phyloP scores from a whole-genome alignment of 2,113 vertebrate species.

The Cinclus cinclus region DNA sequence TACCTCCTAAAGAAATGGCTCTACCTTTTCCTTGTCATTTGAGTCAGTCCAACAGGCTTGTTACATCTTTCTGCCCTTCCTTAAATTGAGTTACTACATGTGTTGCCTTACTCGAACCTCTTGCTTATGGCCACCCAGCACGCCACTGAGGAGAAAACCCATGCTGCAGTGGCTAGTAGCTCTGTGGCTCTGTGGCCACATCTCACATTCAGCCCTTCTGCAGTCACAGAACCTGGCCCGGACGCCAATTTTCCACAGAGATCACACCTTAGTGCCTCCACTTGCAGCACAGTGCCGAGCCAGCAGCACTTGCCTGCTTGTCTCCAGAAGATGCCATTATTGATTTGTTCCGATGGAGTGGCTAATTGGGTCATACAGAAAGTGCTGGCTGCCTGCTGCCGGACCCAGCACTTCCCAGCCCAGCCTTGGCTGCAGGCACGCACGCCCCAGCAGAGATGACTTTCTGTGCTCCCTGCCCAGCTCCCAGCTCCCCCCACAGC shows the following conservation, averaged over 20 bases:
- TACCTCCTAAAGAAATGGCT: background rate
- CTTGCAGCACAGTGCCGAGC: background rate
- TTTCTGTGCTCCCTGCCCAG: rapidly evolving
- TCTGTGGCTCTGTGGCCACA: background rate
- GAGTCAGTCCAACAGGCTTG: background rate
- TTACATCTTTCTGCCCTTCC: background rate
- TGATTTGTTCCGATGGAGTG: conserved; percentile 54
- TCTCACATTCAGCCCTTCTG: background rate
- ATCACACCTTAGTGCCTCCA: background rate
- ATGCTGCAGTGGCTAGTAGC: rapidly evolving
- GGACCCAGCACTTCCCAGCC: background rate
- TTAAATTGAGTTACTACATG: background rate
- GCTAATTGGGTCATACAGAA: conserved; percentile 63
- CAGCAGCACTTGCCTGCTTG: conserved; percentile 20
- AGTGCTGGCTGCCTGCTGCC: conserved; percentile 35
- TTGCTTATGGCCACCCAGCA: background rate
- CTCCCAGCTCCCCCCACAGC: background rate
- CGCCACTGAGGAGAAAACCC: background rate
- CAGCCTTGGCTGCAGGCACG: background rate
- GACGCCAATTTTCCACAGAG: rapidly evolving
- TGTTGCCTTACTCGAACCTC: background rate
- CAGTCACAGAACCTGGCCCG: rapidly evolving
- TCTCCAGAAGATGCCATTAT: conserved; percentile 49
- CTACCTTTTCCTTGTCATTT: background rate
- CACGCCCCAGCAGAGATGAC: rapidly evolving